phyloP scores from a whole-genome alignment of 2,113 vertebrate species.

The Himantopus leucocephalus region DNA sequence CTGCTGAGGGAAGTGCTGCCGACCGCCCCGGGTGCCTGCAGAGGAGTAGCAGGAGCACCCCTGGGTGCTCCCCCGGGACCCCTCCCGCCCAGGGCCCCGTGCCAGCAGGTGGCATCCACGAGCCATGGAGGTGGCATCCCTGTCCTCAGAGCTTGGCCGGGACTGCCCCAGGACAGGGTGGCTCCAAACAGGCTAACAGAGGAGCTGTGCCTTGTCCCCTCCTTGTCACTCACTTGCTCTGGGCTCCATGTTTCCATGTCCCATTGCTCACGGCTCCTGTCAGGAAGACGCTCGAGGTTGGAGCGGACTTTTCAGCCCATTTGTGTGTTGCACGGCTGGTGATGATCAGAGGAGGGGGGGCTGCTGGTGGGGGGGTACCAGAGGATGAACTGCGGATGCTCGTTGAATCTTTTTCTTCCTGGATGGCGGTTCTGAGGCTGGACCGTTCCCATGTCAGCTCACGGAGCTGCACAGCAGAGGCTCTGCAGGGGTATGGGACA shows the following conservation, averaged over 20 bases:
- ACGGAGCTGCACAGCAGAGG: background rate
- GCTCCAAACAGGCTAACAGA: background rate
- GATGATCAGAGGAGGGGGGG: background rate
- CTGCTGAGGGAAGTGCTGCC: background rate
- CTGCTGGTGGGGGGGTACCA: background rate
- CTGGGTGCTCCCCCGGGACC: background rate
- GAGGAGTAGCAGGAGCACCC: background rate
- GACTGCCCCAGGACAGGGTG: accelerated
- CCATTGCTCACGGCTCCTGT: background rate
- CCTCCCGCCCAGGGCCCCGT: background rate
- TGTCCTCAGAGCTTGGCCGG: background rate
- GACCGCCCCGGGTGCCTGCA: background rate
- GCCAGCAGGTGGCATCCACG: conserved; percentile 38
- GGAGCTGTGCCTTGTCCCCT: background rate
- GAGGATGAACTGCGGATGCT: background rate
- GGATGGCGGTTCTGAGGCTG: background rate
- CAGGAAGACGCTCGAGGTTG: background rate
- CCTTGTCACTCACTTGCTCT: background rate
- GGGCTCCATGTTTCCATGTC: background rate
- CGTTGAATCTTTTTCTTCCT: background rate
- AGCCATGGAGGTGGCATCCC: background rate
- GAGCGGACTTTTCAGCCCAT: background rate
- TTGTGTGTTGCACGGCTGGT: background rate
- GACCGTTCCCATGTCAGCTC: background rate
- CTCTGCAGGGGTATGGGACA: background rate